These are phyloP conservation scores for Microtus oregoni DNA, from an alignment of 2,113 vertebrate species.

Conservation along the genomic window DNA sequence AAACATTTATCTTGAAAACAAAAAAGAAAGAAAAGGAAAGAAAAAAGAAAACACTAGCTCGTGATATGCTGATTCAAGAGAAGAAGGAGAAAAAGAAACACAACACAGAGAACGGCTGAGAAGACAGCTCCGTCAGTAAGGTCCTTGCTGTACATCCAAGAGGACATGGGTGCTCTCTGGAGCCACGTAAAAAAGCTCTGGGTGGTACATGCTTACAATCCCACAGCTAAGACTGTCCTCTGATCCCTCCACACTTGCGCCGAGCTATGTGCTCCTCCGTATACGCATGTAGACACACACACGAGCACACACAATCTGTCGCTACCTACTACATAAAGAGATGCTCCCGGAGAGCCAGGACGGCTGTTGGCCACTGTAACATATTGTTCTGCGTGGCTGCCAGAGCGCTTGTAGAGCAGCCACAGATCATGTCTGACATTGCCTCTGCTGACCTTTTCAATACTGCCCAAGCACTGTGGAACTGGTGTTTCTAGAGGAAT, in stretches of 20 bases:
- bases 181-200: not conserved
- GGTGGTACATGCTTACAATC: not conserved
- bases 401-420: slow-evolving; percentile 79
- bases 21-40: no score
- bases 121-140: not conserved
- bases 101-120: no score
- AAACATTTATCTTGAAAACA: slow-evolving; percentile 64
- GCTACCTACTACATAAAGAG: slow-evolving; percentile 60
- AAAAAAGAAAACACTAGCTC: not conserved
- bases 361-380: slow-evolving; percentile 69
- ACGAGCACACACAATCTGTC: not conserved
- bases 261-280: not conserved
- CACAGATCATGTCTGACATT: slow-evolving; percentile 85
- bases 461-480: slow-evolving; percentile 78
- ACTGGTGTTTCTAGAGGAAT: slow-evolving; percentile 85
- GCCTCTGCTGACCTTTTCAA: slow-evolving; percentile 87
- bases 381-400: slow-evolving; percentile 78
- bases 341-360: slow-evolving; percentile 43
- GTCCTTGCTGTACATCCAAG: not conserved
- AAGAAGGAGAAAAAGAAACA: not conserved
- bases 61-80: slow-evolving; percentile 44
- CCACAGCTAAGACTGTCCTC: not conserved
- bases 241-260: not conserved
- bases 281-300: not conserved
- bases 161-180: not conserved